Evolutionary conservation across 2,888 invertebrate species (phyloP), one percentile per base, ranked within the genome.

Genomic region (Caenorhabditis sulstoni): DNA sequence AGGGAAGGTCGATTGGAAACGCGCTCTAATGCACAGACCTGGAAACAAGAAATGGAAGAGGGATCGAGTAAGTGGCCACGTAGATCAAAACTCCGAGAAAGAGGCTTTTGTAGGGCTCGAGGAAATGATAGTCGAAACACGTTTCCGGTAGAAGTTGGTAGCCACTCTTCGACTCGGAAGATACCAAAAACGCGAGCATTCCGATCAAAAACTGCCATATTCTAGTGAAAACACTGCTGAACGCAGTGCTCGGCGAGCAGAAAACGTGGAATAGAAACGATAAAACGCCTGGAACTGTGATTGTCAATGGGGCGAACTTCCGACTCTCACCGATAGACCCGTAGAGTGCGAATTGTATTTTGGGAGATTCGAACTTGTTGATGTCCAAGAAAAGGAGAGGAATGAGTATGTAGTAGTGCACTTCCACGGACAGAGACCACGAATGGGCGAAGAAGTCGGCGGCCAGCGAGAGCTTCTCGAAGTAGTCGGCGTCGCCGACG

Each of bases 351-450:
- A 4, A 22, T 16, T 47, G 18, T 14, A 29, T 16, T 14, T 50
- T 44, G 1, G 22, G 16, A 0, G 16, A 22, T 11, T 44, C 18
- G 37, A 29, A 20, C 35, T 18, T 16, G 18, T 39, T 64, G 22
- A 35, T 23, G 7, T 49, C 29, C 11, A 68, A 22, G 20, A 39
- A 76, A 2, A 76, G n/a, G 11, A 76, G 55, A 14, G 75, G 75
- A 20, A 75, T 49, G 9, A 75, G 35, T 5, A 66, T 18, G 39
- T 62, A 75, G 52, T 67, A 75, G n/a, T 76, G 75, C 12, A 76
- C 41, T 64, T 76, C 75, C 0, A 67, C 75, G 0, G 75, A 67
- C 8, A 76, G 18, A 3, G 75, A 67, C 75, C 75, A 76, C 3
- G 67, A 68, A 18, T 76, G 75, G 5, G 67, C 55, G 58, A 76